Evolutionary conservation across 1,140 invertebrate genomes (phyloP).

Genomic region (Papilio helenus): DNA sequence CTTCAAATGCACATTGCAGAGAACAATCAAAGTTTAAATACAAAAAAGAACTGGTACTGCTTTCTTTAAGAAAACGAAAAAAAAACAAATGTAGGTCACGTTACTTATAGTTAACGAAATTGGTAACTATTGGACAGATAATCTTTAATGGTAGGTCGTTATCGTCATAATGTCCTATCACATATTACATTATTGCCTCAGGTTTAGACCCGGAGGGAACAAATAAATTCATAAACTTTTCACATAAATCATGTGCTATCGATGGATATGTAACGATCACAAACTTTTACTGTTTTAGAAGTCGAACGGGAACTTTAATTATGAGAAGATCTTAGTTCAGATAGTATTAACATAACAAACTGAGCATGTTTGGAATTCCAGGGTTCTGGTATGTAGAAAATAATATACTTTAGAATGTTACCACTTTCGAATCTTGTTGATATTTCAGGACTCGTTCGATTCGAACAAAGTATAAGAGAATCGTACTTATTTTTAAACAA

Average conservation of each 20-base stretch:
- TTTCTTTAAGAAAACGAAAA: too few relatives aligned
- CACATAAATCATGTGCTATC: constrained; percentile 11
- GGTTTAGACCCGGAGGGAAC: background rate
- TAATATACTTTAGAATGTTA: background rate
- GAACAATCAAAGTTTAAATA: background rate
- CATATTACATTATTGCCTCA: background rate
- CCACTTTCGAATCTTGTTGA: too few relatives aligned
- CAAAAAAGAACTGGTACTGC: background rate
- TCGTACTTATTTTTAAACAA: too few relatives aligned
- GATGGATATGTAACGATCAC: background rate
- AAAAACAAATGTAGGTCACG: background rate
- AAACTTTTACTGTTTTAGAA: constrained; percentile 16
- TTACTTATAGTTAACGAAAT: background rate
- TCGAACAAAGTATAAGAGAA: too few relatives aligned
- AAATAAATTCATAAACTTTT: constrained; percentile 15
- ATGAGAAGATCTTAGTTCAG: background rate
- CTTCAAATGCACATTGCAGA: too few relatives aligned
- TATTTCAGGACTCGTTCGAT: too few relatives aligned
- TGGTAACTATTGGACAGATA: background rate
- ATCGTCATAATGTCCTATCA: constrained; percentile 19
- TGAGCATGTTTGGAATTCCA: constrained; percentile 2
- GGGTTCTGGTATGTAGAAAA: background rate
- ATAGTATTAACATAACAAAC: background rate
- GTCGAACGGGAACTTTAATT: constrained; percentile 13
- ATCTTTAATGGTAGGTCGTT: constrained; percentile 7